A percentile compares a stretch with the other conserved stretches of the same genome.
Conservation (phyloP, 2,888 invertebrate species). For the Orthonevra nobilis region DNA sequence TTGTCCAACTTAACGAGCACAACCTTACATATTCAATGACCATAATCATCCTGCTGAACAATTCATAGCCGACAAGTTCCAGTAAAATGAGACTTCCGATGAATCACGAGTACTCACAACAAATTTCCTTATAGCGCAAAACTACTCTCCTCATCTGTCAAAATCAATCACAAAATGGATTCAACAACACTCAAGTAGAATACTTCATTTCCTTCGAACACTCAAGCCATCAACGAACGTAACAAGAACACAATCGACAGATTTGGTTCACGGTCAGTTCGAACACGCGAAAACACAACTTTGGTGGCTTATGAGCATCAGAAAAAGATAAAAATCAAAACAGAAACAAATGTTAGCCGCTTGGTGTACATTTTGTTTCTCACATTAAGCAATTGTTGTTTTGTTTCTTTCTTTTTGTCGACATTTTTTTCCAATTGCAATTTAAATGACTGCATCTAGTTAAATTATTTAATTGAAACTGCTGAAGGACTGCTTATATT, state of each 20-base stretch:
- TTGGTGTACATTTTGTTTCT: background rate
- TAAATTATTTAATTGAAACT: slow-evolving; percentile 26
- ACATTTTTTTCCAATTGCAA: slow-evolving; percentile 23
- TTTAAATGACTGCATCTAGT: slow-evolving; percentile 28
- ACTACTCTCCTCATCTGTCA: background rate
- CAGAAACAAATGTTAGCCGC: background rate
- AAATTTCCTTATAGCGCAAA: too few relatives aligned
- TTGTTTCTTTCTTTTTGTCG: too few relatives aligned
- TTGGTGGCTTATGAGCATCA: slow-evolving; percentile 4
- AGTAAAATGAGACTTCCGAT: too few relatives aligned
- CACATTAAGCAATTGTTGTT: too few relatives aligned
- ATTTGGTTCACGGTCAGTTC: slow-evolving; percentile 32
- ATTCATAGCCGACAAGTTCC: too few relatives aligned
- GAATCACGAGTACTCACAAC: too few relatives aligned
- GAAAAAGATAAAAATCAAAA: background rate
- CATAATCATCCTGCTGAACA: too few relatives aligned
- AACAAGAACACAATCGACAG: slow-evolving; percentile 13
- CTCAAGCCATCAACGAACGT: background rate
- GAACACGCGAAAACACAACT: slow-evolving; percentile 1
- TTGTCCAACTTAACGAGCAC: too few relatives aligned
- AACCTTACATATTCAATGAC: too few relatives aligned
- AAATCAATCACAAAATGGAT: background rate
- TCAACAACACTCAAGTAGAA: background rate
- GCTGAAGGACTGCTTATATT: slow-evolving; percentile 24
- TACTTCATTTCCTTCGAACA: background rate